Evolutionary conservation across 2,888 invertebrate genomes (phyloP), one percentile per base, ranked within the genome.

Genomic region (Parnassius apollo): DNA sequence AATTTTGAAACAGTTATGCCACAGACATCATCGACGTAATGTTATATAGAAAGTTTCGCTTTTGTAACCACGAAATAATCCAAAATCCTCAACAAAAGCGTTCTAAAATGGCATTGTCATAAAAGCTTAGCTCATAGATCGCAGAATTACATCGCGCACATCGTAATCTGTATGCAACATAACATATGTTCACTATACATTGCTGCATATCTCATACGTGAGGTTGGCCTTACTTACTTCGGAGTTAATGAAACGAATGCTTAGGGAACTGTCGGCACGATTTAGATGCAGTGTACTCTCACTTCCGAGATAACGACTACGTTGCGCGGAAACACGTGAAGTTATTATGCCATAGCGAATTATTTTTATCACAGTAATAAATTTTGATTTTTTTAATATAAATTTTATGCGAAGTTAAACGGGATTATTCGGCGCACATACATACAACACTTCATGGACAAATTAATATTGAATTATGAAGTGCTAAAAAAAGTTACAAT

Each of bases 31-130:
- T 9, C 13, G 48, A 48, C 8, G 48, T n/a, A n/a, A 3, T 48
- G 12, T 48, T 49, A 13, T 49, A n/a, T 51, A 51, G 25, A 51
- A 51, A 51, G 51, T 51, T 22, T 25, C 25, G 51, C 25, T 25
- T 4, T 25, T 25, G 12, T 51, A 25, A 51, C 7, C 7, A 48
- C 10, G 25, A 51, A 51, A 18, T 8, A 12, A 25, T 12, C 25
- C 10, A 51, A 51, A 51, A 18, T 8, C 7, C 7, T 25, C 25
- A 25, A 51, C 51, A 51, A 25, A 51, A 25, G 25, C 51, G 11
- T 11, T 9, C 51, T n/a, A 49, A n/a, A 49, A 12, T 9, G 13
- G 8, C 49, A 49, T 49, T 9, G 49, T 13, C 49, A 46, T 50
- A 50, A 50, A 50, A 50, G 18, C 50, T 13, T 12, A 51, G 51